Base-by-base conservation (phyloP, 2,888 invertebrate genomes). In the Xestia c-nigrum region DNA sequence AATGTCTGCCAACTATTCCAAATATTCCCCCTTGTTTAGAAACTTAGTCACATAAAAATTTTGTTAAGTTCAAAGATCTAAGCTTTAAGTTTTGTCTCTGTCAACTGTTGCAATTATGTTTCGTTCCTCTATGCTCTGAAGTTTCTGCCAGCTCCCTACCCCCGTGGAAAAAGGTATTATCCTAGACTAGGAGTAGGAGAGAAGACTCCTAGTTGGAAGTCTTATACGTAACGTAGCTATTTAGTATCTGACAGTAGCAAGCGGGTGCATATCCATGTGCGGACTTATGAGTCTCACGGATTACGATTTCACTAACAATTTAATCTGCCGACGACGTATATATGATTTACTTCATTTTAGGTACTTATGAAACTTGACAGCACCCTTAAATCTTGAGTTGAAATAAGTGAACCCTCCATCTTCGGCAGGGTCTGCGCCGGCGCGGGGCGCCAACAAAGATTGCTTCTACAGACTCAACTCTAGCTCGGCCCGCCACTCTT, bases 1-100 rank as follows among this genome's bases (percentile, higher is more conserved):
- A 93, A 75, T 66, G 72, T 55, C 79, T 79, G 94, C 93, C 93
- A 94, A 93, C 84, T 87, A 93, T 93, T 81, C 85, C 66, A 79
- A 88, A 82, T 85, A 88, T 89, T 89, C 88, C 82, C 90, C 89
- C 90, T 89, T 89, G 88, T 89, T 89, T 86, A 83, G 81, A 79
- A 85, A 80, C 69, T 84, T 83, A 82, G 80, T 86, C 83, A 86
- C 72, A 69, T 74, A 78, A 38, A 66, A 80, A 67, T 80, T 70
- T 79, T 46, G 38, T 50, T 19, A 31, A 78, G 31, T 75, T 77
- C 24, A 52, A 7, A 52, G n/a, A 31, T 31, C 7, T 16, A 40
- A 76, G 47, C 16, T 31, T 57, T 57, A 6, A 24, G 16, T 59
- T 59, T 7, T 14, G 12, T 2, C 14, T 2, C 4, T 24, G 24